These are phyloP conservation scores for Agrilus mali DNA, from an alignment of 2,888 invertebrate genomes.

Conservation along the genomic window DNA sequence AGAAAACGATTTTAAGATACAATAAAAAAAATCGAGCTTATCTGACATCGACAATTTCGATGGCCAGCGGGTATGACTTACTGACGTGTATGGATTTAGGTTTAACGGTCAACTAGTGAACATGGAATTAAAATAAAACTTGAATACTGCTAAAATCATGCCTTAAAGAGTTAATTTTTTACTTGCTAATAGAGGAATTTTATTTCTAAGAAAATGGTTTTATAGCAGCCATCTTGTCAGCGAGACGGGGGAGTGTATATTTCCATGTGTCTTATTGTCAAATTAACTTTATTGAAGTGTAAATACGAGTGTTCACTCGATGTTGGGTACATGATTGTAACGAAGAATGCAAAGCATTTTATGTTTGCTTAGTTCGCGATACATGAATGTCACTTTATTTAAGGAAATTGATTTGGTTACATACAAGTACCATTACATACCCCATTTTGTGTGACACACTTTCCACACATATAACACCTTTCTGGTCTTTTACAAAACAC, in stretches of 20 bases:
- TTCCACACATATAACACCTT: slow-evolving; percentile 36
- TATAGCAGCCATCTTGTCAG: slow-evolving; percentile 37
- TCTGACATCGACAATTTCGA: too few species aligned
- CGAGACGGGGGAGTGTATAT: slow-evolving; percentile 35
- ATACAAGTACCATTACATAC: slow-evolving; percentile 42
- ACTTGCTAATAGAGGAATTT: too few species aligned
- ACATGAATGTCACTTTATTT: too few species aligned
- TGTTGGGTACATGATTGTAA: too few species aligned
- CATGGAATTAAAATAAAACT: not conserved
- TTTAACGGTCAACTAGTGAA: not conserved
- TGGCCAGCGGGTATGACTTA: too few species aligned
- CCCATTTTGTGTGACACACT: slow-evolving; percentile 64
- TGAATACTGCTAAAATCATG: not conserved
- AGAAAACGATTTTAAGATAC: too few species aligned
- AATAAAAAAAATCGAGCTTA: too few species aligned
- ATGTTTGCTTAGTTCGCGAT: too few species aligned
- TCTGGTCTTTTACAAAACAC: slow-evolving; percentile 33
- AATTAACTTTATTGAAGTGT: slow-evolving; percentile 13
- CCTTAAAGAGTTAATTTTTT: too few species aligned
- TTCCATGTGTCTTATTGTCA: slow-evolving; percentile 36
- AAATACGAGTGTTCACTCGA: too few species aligned
- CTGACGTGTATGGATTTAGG: too few species aligned
- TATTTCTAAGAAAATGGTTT: slow-evolving; percentile 30
- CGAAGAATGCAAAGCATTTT: too few species aligned
- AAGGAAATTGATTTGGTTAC: slow-evolving; percentile 35